Evolutionary conservation across 1,140 invertebrate species (phyloP), one percentile per base, ranked within the genome.

Genomic region (Phenacoccus solenopsis): DNA sequence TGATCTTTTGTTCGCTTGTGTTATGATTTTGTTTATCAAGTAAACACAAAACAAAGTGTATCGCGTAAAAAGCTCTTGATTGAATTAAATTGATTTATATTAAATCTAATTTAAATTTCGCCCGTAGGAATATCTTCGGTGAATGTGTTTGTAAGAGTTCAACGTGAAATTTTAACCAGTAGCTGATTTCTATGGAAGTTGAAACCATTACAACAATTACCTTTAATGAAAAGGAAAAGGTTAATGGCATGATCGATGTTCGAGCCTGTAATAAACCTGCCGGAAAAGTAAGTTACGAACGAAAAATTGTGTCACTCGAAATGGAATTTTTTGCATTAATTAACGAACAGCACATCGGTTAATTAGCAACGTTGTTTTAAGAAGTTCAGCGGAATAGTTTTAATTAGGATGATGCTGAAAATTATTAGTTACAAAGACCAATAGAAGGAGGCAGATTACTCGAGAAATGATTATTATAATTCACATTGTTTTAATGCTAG

Each of bases 261-360:
- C 76, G 81, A 72, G 81, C 80, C 16, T 82, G 81, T 74, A 81
- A 80, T 75, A 82, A 82, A 72, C 81, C 81, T 28, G 78, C 76
- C 59, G 78, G 80, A 74, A 79, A 80, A 76, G 81, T 82, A 75
- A 81, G 80, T 72, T 74, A 72, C 59, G 4, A 16, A 16, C 20
- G 2, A 49, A 49, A 49, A 49, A n/a, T n/a, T 9, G 38, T 49
- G 38, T 49, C 20, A 49, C 38, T 3, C 16, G 16, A 4, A 2
- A 16, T 49, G 16, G 16, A n/a, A 49, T 49, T n/a, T 32, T 49
- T 49, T 49, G 38, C 38, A 49, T 49, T 49, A 49, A 49, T 49
- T 49, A 49, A 16, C 38, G 38, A n/a, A n/a, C n/a, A n/a, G n/a
- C n/a, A 3, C 38, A 49, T 16, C 20, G 38, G 20, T 2, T 49